A percentile compares a stretch with the other conserved stretches of the same genome.
These are phyloP conservation scores for Eulemur coronatus DNA, from an alignment of 2,797 vertebrate genomes.

Conservation along the genomic window DNA sequence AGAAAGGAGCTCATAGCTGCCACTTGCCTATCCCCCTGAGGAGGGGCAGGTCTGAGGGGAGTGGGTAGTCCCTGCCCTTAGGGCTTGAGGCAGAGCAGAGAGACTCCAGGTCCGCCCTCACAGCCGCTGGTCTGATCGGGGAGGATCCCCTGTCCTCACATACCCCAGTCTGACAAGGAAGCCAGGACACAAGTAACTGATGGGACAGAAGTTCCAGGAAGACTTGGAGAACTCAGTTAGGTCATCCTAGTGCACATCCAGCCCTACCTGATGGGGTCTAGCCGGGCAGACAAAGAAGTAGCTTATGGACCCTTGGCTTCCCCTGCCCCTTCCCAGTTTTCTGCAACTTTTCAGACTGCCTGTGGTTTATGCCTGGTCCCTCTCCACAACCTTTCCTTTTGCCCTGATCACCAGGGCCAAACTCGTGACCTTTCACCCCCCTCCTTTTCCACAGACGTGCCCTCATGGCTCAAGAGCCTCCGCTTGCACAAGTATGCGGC, in stretches of 20 bases:
- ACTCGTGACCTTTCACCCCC: background rate
- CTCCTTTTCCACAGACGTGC: constrained; percentile 88
- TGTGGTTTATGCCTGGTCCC: background rate
- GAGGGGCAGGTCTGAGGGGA: background rate
- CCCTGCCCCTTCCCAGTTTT: background rate
- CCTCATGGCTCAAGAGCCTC: constrained; percentile 96
- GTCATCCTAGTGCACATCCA: background rate
- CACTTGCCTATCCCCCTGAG: background rate
- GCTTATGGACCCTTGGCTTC: background rate
- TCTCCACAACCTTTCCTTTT: background rate
- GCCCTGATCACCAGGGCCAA: background rate
- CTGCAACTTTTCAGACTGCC: background rate
- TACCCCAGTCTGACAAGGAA: background rate
- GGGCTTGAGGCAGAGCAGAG: background rate
- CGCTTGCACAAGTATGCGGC: constrained; percentile 97
- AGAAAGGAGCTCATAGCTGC: background rate
- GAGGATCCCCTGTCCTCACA: background rate
- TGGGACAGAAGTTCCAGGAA: background rate
- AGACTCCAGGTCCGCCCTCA: background rate
- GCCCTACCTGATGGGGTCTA: background rate
- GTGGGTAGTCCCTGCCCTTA: background rate
- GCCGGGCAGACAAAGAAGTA: background rate
- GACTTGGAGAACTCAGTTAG: background rate
- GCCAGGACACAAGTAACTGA: background rate
- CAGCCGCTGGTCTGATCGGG: background rate